Base-by-base conservation (phyloP, 2,797 vertebrate genomes). In the Sebastes flavidus region DNA sequence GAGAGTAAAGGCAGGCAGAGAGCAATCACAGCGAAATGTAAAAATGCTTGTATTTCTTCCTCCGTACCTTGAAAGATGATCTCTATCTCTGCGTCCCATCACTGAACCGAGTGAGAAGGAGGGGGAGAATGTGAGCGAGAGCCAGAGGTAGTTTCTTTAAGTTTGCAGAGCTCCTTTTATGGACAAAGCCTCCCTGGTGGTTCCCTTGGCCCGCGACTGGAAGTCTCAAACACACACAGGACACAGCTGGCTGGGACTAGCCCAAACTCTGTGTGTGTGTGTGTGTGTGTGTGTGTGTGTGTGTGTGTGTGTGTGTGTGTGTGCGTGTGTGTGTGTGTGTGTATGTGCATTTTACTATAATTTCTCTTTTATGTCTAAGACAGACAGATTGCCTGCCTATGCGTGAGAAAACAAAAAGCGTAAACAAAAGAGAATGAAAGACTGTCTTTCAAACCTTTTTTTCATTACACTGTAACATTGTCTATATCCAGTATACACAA, bases 81-180 rank as follows among this genome's bases (percentile, higher is more conserved):
- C 36, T 86, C 30, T 77, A 71, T 81, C 80, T 92, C 61, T 72
- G 79, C 63, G 62, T 90, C 81, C 61, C 74, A 84, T 88, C 81
- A 71, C 66, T 79, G 81, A 72, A 8, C 9, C 2, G 16, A 4
- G 24, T 66, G 75, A 76, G 72, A 46, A 75, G 68, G 81, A 67
- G 65, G 79, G 72, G 68, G 62, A 72, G 62, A 60, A 75, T 86
- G 77, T 78, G 77, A 83, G 54, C 5, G n/a, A 77, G 61, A 86
- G 79, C 30, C 81, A 85, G 84, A 87, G 80, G 80, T 87, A 62
- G 71, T 91, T 84, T 85, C 84, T 89, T 78, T 68, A 80, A 73
- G 78, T 89, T 88, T 78, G 76, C 70, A 83, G 68, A 88, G 74
- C 82, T 94, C 95, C 95, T 95, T 96, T 92, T 95, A 95, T 87